These are phyloP conservation scores for Hydraecia micacea DNA, from an alignment of 2,888 invertebrate genomes.

Conservation along the genomic window DNA sequence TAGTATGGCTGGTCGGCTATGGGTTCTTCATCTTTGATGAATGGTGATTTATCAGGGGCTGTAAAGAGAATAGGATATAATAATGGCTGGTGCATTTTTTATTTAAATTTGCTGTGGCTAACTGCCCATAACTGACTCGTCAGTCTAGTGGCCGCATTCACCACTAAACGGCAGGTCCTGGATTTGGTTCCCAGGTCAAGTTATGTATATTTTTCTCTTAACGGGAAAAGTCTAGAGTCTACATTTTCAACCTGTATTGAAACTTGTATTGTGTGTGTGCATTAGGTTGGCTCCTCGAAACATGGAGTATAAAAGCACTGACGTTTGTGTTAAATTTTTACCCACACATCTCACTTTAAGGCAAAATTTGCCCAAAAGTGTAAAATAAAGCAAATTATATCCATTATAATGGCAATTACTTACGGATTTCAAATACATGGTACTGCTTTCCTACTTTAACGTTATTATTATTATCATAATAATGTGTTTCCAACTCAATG, in stretches of 20 bases:
- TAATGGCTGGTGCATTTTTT: neutral
- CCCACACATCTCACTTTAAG: no score
- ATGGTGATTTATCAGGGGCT: constrained; percentile 63
- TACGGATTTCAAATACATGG: constrained; percentile 80
- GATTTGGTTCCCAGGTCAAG: no score
- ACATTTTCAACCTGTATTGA: neutral
- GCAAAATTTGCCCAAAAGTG: neutral
- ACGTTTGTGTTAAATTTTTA: no score
- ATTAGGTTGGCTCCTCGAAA: neutral
- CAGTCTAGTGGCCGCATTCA: neutral
- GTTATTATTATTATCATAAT: constrained; percentile 28
- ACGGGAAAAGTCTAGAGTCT: neutral
- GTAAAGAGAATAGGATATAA: constrained; percentile 9
- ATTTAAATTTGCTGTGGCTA: neutral
- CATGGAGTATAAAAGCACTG: no score
- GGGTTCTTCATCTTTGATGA: constrained; percentile 16
- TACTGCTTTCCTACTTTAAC: constrained; percentile 61
- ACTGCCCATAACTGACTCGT: neutral
- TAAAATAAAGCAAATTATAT: neutral
- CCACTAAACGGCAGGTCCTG: neutral
- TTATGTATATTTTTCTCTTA: neutral
- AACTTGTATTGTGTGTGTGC: no score
- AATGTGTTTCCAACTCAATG: constrained; percentile 37
- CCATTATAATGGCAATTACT: constrained; percentile 65
- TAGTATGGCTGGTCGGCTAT: constrained; percentile 72